These are phyloP conservation scores for Campylorhamphus procurvoides DNA, from an alignment of 2,113 vertebrate species.

Conservation along the genomic window DNA sequence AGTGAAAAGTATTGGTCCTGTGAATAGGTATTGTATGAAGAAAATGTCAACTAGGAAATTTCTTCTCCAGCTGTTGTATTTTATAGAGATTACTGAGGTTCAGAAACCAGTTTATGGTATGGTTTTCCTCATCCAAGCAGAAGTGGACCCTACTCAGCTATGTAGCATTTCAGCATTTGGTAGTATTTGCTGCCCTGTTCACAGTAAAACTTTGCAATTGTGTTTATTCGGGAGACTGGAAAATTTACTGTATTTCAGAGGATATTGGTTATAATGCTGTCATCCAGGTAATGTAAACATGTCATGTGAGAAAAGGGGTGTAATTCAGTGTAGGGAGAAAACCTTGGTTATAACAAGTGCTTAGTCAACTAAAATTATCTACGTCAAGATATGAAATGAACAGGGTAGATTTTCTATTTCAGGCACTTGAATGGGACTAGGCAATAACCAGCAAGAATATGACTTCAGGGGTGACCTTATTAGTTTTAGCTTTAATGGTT, in stretches of 20 bases:
- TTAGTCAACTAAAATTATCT: not conserved
- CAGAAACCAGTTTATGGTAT: not conserved
- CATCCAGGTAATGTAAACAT: not conserved
- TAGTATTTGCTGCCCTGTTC: not conserved
- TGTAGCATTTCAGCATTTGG: not conserved
- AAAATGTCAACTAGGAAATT: not conserved
- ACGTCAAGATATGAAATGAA: not conserved
- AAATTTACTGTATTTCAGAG: not conserved
- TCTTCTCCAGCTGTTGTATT: not conserved
- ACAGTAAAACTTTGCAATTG: not conserved
- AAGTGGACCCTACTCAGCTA: not conserved
- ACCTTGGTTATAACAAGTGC: not conserved
- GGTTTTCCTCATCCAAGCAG: not conserved
- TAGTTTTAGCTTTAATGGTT: constrained; percentile 5
- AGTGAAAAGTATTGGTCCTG: not conserved
- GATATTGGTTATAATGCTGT: not conserved
- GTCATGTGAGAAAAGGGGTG: not conserved
- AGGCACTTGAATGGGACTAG: not conserved
- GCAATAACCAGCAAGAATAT: not conserved
- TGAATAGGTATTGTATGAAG: not conserved
- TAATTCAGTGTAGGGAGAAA: not conserved
- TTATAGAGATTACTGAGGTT: not conserved
- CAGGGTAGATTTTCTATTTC: not conserved
- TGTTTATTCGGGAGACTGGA: not conserved
- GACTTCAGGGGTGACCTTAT: not conserved